phyloP scores from a whole-genome alignment of 2,888 invertebrate genomes.

The Drosophila kambysellisi region DNA sequence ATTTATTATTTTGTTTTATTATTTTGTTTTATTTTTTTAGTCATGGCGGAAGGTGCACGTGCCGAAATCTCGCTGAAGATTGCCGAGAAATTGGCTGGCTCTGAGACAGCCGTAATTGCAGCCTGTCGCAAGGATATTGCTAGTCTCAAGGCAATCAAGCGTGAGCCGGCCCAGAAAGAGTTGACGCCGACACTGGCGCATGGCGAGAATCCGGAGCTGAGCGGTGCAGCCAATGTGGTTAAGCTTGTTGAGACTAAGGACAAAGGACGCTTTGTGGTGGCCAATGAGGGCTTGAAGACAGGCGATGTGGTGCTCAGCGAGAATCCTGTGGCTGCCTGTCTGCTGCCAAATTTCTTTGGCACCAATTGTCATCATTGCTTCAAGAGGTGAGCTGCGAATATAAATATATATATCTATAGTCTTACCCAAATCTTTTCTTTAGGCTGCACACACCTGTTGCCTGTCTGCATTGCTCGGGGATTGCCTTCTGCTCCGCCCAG shows the following conservation, averaged over 20 bases:
- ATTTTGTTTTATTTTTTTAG: slow-evolving; percentile 83
- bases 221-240: slow-evolving; percentile 87
- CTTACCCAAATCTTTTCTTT: neutral
- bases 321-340: slow-evolving; percentile 90
- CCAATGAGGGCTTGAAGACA: slow-evolving; percentile 86
- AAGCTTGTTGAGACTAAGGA: slow-evolving; percentile 87
- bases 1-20: slow-evolving; percentile 21
- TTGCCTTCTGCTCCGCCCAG: slow-evolving; percentile 90
- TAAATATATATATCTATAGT: neutral
- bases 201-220: slow-evolving; percentile 86
- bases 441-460: slow-evolving; percentile 89
- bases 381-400: slow-evolving; percentile 86
- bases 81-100: slow-evolving; percentile 87
- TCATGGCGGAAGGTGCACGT: slow-evolving; percentile 87
- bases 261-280: slow-evolving; percentile 90
- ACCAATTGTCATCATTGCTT: slow-evolving; percentile 94
- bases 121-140: slow-evolving; percentile 85
- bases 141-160: slow-evolving; percentile 68
- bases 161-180: slow-evolving; percentile 17
- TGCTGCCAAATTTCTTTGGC: slow-evolving; percentile 90
- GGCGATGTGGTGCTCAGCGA: slow-evolving; percentile 91
- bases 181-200: slow-evolving; percentile 84
- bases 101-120: slow-evolving; percentile 85
- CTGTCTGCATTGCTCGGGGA: slow-evolving; percentile 90
- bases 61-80: slow-evolving; percentile 89